Percentiles rank a stretch among this genome's conserved stretches.
phyloP scores from a whole-genome alignment of 2,797 vertebrate genomes.

The Rhabdophis nuchalis region DNA sequence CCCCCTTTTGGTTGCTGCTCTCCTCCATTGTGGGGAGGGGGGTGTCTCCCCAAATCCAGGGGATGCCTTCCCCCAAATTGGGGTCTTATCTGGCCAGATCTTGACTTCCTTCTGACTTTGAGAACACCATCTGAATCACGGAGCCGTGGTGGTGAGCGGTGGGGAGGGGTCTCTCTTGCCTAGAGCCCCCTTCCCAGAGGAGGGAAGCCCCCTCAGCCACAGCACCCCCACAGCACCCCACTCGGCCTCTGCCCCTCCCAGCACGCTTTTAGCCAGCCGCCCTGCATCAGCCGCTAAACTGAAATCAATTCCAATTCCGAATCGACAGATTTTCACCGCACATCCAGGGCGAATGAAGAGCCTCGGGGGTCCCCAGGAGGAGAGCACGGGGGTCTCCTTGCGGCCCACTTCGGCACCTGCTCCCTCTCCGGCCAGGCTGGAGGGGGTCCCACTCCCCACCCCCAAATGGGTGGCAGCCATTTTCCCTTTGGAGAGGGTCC shows the following conservation, averaged over 20 bases:
- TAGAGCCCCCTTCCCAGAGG: background rate
- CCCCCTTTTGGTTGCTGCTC: background rate
- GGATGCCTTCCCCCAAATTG: background rate
- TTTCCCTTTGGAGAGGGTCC: background rate
- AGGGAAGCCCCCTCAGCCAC: background rate
- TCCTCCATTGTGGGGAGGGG: background rate
- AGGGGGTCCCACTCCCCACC: background rate
- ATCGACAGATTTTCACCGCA: conserved; percentile 58
- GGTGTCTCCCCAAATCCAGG: background rate
- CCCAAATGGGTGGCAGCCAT: background rate
- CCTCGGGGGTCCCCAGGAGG: background rate
- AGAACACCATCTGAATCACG: accelerated
- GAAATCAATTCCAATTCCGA: conserved; percentile 79
- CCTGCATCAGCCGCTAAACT: background rate
- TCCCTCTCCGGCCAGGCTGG: background rate
- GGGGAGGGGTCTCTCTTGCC: background rate
- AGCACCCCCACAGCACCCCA: background rate
- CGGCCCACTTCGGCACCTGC: too few relatives aligned
- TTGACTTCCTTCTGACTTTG: background rate
- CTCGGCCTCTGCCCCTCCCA: background rate
- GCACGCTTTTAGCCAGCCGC: background rate
- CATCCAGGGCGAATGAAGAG: conserved; percentile 61
- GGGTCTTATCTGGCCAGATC: background rate
- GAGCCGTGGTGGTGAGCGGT: too few relatives aligned
- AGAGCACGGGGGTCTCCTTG: background rate